A percentile compares a stretch with the other conserved stretches of the same genome.
phyloP scores from a whole-genome alignment of 2,888 invertebrate species.

The Helobdella robusta region DNA sequence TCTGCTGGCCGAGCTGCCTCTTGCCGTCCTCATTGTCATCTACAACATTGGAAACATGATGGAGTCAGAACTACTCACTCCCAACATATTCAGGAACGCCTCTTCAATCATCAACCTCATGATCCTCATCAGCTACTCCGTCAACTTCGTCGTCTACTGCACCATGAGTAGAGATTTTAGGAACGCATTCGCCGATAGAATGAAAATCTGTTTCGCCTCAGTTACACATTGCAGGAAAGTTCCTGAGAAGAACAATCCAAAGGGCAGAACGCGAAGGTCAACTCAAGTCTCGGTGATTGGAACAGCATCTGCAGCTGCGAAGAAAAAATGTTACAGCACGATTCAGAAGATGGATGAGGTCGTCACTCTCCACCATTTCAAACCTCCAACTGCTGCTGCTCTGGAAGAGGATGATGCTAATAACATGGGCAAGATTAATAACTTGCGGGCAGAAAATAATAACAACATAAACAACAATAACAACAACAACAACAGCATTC shows the following conservation, averaged over 20 bases:
- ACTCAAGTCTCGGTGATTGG: too few species aligned
- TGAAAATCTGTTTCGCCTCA: too few species aligned
- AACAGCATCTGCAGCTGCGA: neutral
- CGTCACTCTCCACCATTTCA: too few species aligned
- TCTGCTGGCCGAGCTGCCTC: conserved; percentile 17
- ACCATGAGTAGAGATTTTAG: conserved; percentile 20
- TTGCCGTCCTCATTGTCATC: conserved; percentile 7
- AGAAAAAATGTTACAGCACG: too few species aligned
- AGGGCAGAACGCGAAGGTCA: too few species aligned
- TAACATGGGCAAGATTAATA: neutral
- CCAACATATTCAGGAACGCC: neutral
- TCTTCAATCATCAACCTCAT: conserved; percentile 11
- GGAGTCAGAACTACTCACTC: neutral
- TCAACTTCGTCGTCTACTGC: conserved; percentile 24
- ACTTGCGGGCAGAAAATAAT: neutral
- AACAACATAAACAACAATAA: neutral
- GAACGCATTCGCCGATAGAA: neutral
- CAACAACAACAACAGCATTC: neutral
- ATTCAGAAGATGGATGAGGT: too few species aligned
- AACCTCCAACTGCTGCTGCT: too few species aligned
- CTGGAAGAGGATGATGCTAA: too few species aligned
- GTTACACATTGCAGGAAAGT: too few species aligned
- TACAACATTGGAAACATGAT: conserved; percentile 12
- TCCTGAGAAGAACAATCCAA: too few species aligned
- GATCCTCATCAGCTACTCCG: conserved; percentile 10